Evolutionary conservation across 2,797 vertebrate species (phyloP).

Genomic region (Labroides dimidiatus): DNA sequence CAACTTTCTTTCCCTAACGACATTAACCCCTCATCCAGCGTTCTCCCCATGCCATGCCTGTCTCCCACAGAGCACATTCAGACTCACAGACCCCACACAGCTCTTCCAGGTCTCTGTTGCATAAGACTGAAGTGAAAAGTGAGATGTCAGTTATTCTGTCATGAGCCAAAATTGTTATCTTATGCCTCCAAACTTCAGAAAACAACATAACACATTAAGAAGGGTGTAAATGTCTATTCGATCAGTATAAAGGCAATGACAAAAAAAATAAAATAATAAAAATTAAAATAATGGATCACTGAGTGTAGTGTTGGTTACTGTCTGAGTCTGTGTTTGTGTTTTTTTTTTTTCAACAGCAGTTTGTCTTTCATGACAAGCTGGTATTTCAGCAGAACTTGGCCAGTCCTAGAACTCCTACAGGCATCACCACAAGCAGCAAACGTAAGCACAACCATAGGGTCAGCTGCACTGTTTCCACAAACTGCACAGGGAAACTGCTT

Average conservation of each 20-base stretch:
- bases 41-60: slow-evolving; percentile 16
- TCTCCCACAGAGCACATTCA: slow-evolving; percentile 5
- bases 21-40: background rate
- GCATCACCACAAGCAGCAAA: slow-evolving; percentile 36
- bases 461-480: slow-evolving; percentile 25
- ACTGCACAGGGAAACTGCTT: slow-evolving; percentile 28
- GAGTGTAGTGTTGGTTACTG: background rate
- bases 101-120: slow-evolving; percentile 20
- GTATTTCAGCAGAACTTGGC: slow-evolving; percentile 38
- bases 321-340: background rate
- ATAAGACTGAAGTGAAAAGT: slow-evolving; percentile 40
- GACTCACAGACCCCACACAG: slow-evolving; percentile 9
- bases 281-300: too few relatives aligned
- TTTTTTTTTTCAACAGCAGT: background rate
- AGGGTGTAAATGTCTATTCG: background rate
- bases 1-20: slow-evolving; percentile 9
- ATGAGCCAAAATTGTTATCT: slow-evolving; percentile 17
- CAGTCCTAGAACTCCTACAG: slow-evolving; percentile 18
- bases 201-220: background rate
- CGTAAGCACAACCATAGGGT: slow-evolving; percentile 24
- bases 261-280: too few relatives aligned
- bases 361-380: slow-evolving; percentile 14
- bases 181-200: slow-evolving; percentile 19
- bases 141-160: slow-evolving; percentile 47
- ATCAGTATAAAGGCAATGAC: background rate